Conservation (phyloP, 2,113 vertebrate species). For the Pterophyllum scalare region DNA sequence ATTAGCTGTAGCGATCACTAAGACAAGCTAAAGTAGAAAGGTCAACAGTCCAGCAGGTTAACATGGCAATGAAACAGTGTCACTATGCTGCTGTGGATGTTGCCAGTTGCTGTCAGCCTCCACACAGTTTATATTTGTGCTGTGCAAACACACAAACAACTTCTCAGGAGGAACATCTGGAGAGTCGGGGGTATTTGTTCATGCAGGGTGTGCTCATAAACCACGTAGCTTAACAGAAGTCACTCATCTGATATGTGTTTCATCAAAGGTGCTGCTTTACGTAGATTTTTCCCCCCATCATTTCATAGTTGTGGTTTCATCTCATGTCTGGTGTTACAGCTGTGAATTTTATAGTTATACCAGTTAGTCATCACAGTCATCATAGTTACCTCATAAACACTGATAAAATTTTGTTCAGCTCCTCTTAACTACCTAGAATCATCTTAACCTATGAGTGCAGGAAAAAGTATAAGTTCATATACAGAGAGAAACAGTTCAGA, state of each 20-base stretch:
- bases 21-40: background rate
- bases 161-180: constrained; percentile 3
- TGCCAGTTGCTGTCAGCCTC: background rate
- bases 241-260: background rate
- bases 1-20: background rate
- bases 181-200: background rate
- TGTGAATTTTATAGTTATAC: background rate
- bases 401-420: background rate
- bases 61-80: background rate
- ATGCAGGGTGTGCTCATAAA: no score
- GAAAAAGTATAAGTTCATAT: background rate
- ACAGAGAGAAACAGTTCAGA: background rate
- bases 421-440: background rate
- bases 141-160: background rate
- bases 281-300: background rate
- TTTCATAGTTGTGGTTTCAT: background rate
- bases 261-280: background rate
- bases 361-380: background rate
- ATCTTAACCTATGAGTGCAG: background rate
- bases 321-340: background rate
- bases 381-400: background rate
- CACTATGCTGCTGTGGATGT: background rate
- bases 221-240: background rate
- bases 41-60: background rate
- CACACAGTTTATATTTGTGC: background rate